Conservation (phyloP, 2,113 vertebrate species). For the Pelecanoides urinatrix region DNA sequence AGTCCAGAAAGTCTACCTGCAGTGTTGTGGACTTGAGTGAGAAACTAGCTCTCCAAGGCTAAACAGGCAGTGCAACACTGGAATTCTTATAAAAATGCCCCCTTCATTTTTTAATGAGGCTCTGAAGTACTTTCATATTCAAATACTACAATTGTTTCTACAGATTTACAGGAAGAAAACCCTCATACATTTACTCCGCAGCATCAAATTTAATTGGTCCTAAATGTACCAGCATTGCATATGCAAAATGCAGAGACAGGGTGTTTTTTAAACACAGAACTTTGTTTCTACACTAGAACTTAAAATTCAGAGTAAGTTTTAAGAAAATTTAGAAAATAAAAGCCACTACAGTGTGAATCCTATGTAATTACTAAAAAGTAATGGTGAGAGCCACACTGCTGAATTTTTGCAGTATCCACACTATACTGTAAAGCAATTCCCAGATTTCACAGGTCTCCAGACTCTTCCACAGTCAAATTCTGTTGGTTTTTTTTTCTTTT, state of each 20-base stretch:
- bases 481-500: not conserved
- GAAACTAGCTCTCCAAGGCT: not conserved
- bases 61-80: not conserved
- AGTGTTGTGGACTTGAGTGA: not conserved
- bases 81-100: not conserved
- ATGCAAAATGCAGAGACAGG: not conserved
- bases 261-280: not conserved
- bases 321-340: not conserved
- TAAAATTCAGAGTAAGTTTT: not conserved
- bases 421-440: not conserved
- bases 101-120: not conserved
- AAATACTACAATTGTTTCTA: not conserved
- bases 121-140: not conserved
- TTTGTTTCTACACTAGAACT: constrained; percentile 15
- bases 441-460: constrained; percentile 36
- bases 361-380: not conserved
- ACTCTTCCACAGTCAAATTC: not conserved
- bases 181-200: not conserved
- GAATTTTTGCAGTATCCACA: constrained; percentile 17
- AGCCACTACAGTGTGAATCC: not conserved
- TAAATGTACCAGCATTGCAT: not conserved
- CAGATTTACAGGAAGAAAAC: not conserved
- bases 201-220: not conserved
- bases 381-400: not conserved
- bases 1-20: not conserved